These are phyloP conservation scores for Capromys pilorides DNA, from an alignment of 2,797 vertebrate species.

Conservation along the genomic window DNA sequence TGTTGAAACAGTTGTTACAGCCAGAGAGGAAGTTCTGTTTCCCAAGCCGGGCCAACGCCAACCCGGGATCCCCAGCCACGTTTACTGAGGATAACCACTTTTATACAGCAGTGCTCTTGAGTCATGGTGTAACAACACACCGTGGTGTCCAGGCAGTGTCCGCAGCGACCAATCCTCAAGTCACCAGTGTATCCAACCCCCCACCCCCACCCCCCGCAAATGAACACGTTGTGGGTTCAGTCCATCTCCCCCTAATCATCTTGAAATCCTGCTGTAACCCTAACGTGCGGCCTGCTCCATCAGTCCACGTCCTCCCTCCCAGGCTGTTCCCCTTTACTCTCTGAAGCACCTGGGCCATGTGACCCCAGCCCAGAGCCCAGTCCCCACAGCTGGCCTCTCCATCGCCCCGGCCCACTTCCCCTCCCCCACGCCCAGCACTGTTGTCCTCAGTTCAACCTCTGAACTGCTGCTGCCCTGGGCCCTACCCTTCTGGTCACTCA, in stretches of 20 bases:
- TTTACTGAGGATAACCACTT: constrained; percentile 32
- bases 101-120: neutral
- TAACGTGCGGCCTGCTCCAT: too few relatives aligned
- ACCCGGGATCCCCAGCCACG: neutral
- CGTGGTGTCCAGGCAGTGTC: neutral
- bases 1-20: constrained; percentile 4
- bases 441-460: neutral
- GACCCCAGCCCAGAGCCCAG: too few relatives aligned
- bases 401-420: neutral
- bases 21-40: neutral
- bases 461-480: too few relatives aligned
- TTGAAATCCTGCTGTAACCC: neutral
- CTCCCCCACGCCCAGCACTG: neutral
- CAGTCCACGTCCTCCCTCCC: too few relatives aligned
- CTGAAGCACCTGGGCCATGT: neutral
- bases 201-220: neutral
- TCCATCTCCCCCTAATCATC: neutral
- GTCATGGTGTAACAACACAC: neutral
- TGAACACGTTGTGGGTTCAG: neutral
- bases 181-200: neutral
- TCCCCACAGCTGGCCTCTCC: neutral
- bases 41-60: neutral
- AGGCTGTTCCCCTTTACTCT: neutral
- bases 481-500: too few relatives aligned
- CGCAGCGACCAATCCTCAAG: too few relatives aligned